Base-by-base conservation (phyloP, 2,888 invertebrate species). In the Agriopis aurantiaria region DNA sequence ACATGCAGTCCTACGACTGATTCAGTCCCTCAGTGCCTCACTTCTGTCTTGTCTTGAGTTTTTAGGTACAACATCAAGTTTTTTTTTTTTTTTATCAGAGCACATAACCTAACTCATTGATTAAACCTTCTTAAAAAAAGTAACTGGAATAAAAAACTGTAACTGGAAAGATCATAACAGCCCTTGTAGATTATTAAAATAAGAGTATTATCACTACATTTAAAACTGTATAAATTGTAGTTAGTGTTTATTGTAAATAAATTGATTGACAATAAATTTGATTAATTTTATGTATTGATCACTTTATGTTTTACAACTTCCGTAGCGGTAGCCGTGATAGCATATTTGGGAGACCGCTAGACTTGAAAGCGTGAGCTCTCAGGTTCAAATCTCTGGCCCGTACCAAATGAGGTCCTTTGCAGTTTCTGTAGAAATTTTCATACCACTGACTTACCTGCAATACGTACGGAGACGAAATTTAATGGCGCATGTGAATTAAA, bases 231-330 rank as follows among this genome's bases (percentile, higher is more conserved):
- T 77, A 85, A 85, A 85, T 73, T 80, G 85, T 91, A 90, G 82
- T 75, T 88, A 87, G 82, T 83, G 83, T 91, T 90, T 91, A 89
- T 78, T 93, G 91, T 93, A 92, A 91, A 93, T 93, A 92, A 89
- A 91, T 85, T 86, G 88, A 92, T 93, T 93, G 93, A 93, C 92
- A 93, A 93, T 93, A 92, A 92, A 91, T 86, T 90, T 90, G 87
- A 89, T 88, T 89, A 90, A 33, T 90, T 76, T 75, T 84, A 87
- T n/a, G n/a, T 78, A 80, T 82, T 82, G 75, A 76, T 82, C 80
- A 77, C 51, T 43, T 70, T 74, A 77, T 80, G 77, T 80, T 77
- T 77, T 82, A 78, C 80, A 78, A 74, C 74, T n/a, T 78, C 66
- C 33, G 12, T 23, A 1, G 2, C 17, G 17, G n/a, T n/a, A n/a